Conservation (phyloP, 2,113 vertebrate species). For the Ahaetulla prasina region DNA sequence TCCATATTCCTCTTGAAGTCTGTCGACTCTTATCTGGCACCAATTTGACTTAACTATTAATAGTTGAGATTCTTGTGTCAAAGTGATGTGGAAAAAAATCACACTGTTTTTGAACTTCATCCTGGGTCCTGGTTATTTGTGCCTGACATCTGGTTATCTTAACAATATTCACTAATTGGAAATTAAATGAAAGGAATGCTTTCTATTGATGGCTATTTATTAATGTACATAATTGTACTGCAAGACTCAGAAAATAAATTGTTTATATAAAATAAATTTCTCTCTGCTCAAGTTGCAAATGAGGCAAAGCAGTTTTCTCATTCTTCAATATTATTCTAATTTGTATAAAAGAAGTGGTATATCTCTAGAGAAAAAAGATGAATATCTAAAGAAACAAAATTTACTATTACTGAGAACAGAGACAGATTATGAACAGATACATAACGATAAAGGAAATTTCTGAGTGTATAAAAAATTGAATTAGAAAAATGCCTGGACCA, state of each 20-base stretch:
- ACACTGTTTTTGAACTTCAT: not conserved
- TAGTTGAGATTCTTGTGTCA: not conserved
- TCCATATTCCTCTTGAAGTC: not conserved
- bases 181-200: constrained; percentile 34
- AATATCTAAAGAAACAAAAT: not conserved
- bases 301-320: no score
- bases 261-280: constrained; percentile 24
- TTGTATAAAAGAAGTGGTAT: not conserved
- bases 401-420: not conserved
- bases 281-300: no score
- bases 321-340: not conserved
- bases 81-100: not conserved
- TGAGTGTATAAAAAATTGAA: no score
- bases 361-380: not conserved
- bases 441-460: not conserved
- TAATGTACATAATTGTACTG: constrained; percentile 24
- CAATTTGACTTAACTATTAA: not conserved
- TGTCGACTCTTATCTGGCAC: not conserved
- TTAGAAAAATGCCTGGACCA: no score
- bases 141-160: not conserved
- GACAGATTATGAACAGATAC: not conserved
- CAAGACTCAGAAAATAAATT: constrained; percentile 26
- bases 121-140: no score
- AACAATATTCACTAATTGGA: constrained; percentile 20
- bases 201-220: constrained; percentile 25